These are phyloP conservation scores for Campoplex nolae DNA, from an alignment of 2,888 invertebrate species.

Conservation along the genomic window DNA sequence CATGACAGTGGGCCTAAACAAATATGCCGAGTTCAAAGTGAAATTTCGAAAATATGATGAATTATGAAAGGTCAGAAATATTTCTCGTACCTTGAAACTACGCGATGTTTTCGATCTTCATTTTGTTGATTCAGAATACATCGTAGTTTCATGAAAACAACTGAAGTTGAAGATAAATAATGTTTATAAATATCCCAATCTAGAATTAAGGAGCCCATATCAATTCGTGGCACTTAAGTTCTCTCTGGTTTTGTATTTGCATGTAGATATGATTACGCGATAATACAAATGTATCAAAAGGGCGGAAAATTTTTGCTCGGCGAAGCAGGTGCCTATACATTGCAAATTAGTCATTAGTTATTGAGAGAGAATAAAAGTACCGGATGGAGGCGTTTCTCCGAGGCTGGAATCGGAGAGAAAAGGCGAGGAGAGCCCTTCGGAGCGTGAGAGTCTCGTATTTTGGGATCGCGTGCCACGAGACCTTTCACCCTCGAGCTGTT, in stretches of 20 bases:
- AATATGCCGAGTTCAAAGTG: too few relatives aligned
- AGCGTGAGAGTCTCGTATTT: conserved; percentile 60
- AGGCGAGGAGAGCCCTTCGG: conserved; percentile 21
- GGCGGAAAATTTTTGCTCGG: conserved; percentile 56
- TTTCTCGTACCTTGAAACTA: too few relatives aligned
- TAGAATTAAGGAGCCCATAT: not conserved
- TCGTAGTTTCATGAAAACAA: too few relatives aligned
- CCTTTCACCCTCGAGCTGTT: conserved; percentile 57
- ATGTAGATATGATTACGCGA: not conserved
- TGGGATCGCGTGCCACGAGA: conserved; percentile 59
- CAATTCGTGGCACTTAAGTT: not conserved
- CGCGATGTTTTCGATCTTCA: too few relatives aligned
- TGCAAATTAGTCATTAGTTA: conserved; percentile 64
- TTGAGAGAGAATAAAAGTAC: conserved; percentile 62
- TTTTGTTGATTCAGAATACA: too few relatives aligned
- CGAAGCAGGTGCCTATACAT: conserved; percentile 52
- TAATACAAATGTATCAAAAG: conserved; percentile 16
- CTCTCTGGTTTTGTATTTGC: not conserved
- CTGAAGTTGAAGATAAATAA: too few relatives aligned
- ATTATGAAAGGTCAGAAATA: too few relatives aligned
- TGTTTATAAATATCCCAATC: too few relatives aligned
- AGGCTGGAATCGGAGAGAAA: conserved; percentile 21
- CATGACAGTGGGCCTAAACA: too few relatives aligned
- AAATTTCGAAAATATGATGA: too few relatives aligned
- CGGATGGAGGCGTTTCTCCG: conserved; percentile 39